Percentiles rank a stretch among this genome's conserved stretches.
These are phyloP conservation scores for Podarcis muralis DNA, from an alignment of 2,113 vertebrate species.

Conservation along the genomic window DNA sequence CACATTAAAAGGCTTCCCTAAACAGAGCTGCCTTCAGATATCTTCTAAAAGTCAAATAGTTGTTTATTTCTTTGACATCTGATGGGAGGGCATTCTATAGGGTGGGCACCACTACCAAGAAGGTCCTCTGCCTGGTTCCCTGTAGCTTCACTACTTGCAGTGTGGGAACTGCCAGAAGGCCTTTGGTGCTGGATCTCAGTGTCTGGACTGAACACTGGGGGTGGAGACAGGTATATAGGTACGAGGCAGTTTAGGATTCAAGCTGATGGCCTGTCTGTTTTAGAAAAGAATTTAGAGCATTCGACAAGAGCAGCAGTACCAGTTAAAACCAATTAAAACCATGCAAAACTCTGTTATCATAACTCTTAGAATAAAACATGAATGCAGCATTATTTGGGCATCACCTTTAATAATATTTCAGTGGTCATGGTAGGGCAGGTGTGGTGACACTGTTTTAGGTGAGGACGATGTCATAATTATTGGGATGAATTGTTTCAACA, in stretches of 20 bases:
- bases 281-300: not conserved
- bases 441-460: not conserved
- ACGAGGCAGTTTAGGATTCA: not conserved
- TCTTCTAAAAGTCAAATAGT: too few species aligned
- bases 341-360: not conserved
- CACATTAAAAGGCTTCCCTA: too few species aligned
- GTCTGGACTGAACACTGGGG: too few species aligned
- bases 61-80: too few species aligned
- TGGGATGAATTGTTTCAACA: not conserved
- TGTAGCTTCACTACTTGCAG: too few species aligned
- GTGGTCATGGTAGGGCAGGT: not conserved
- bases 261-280: not conserved
- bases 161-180: too few species aligned
- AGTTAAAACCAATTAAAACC: not conserved
- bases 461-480: not conserved
- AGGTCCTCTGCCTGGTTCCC: too few species aligned
- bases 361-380: constrained; percentile 11
- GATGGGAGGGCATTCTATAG: too few species aligned
- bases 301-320: not conserved
- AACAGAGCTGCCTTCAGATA: too few species aligned
- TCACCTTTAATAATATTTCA: not conserved
- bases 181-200: too few species aligned
- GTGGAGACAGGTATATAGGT: too few species aligned
- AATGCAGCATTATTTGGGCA: constrained; percentile 24
- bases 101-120: too few species aligned